Conservation (phyloP, 2,797 vertebrate genomes). For the Ammospiza maritima region DNA sequence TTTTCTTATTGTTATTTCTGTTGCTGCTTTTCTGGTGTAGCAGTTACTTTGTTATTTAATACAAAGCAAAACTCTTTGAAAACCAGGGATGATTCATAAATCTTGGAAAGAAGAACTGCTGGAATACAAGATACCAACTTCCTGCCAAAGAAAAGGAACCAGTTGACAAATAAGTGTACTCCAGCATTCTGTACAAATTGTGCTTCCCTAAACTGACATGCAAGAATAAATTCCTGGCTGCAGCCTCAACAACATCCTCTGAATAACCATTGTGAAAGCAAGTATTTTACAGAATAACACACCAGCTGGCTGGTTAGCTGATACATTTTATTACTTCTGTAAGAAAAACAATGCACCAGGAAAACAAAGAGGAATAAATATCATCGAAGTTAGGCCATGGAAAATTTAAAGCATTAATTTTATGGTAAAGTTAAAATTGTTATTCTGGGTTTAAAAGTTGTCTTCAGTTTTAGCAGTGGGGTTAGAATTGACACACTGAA, state of each 20-base stretch:
- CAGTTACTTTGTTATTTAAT: neutral
- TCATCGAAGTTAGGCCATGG: neutral
- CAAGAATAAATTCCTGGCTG: slow-evolving; percentile 8
- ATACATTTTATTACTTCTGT: neutral
- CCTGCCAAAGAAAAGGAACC: neutral
- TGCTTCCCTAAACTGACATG: neutral
- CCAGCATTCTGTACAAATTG: neutral
- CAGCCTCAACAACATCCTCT: neutral
- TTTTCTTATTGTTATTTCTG: neutral
- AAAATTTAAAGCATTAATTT: neutral
- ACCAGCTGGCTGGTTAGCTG: neutral
- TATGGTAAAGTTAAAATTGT: neutral
- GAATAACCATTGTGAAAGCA: neutral
- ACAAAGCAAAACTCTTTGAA: slow-evolving; percentile 29
- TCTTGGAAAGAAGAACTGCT: neutral
- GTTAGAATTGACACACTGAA: neutral
- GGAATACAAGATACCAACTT: neutral
- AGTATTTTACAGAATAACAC: neutral
- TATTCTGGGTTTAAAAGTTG: neutral
- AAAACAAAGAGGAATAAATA: neutral
- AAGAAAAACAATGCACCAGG: neutral
- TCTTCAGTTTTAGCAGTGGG: neutral
- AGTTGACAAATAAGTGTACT: neutral
- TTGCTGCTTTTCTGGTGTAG: neutral
- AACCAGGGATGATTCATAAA: neutral